Conservation (phyloP, 2,113 vertebrate genomes). For the Pao palembangensis region DNA sequence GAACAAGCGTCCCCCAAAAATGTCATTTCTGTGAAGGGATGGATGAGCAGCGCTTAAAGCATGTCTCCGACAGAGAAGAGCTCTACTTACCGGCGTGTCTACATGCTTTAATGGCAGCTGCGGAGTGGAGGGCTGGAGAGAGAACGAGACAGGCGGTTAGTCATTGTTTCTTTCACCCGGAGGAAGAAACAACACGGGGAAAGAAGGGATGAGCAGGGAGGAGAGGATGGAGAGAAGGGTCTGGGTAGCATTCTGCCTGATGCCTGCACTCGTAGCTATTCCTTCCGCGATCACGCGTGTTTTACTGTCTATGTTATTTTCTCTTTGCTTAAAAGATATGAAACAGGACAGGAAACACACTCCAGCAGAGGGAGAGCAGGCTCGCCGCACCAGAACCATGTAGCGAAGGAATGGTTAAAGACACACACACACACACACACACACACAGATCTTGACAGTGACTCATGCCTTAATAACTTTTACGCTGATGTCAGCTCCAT, state of each 20-base stretch:
- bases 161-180: conserved; percentile 44
- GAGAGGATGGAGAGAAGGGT: conserved; percentile 18
- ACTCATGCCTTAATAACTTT: conserved; percentile 46
- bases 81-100: conserved; percentile 78
- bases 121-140: conserved; percentile 68
- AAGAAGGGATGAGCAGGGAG: conserved; percentile 17
- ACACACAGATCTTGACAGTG: conserved; percentile 29
- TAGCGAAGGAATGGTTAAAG: conserved; percentile 18
- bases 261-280: no score
- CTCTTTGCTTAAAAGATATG: not conserved
- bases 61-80: conserved; percentile 23
- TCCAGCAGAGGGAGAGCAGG: not conserved
- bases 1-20: conserved; percentile 1
- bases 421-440: conserved; percentile 3
- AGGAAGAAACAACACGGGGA: conserved; percentile 49
- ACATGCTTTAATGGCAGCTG: conserved; percentile 81
- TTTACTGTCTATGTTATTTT: not conserved
- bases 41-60: conserved; percentile 41
- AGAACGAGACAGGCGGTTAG: conserved; percentile 49
- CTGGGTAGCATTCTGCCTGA: no score
- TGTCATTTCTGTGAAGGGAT: not conserved
- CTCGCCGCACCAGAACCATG: conserved; percentile 19
- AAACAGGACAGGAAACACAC: conserved; percentile 15
- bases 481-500: conserved; percentile 33
- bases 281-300: conserved; percentile 2